A percentile compares a stretch with the other conserved stretches of the same genome.
Evolutionary conservation across 2,113 vertebrate species (phyloP).

Genomic region (Clinocottus analis): DNA sequence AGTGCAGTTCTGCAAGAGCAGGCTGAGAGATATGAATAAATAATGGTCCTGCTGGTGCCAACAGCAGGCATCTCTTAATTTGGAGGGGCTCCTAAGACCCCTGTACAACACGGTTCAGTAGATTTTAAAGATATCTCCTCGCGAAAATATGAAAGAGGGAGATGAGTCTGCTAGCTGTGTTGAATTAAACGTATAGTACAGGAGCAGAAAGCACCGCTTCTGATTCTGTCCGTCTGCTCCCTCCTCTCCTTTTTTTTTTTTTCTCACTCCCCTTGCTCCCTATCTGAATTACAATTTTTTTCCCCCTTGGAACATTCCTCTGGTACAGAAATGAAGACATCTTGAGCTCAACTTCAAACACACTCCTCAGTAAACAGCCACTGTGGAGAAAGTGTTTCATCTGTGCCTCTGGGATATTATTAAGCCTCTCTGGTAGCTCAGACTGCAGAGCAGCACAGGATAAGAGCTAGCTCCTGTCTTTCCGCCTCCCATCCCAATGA

Average conservation of each 20-base stretch:
- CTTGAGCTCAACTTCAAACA: conserved; percentile 97
- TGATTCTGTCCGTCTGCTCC: conserved; percentile 40
- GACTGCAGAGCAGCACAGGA: conserved; percentile 85
- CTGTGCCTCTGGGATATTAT: conserved; percentile 98
- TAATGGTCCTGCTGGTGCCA: conserved; percentile 73
- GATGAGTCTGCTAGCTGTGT: conserved; percentile 52
- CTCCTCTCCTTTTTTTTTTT: conserved; percentile 1
- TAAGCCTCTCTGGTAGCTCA: conserved; percentile 94
- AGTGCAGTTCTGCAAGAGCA: conserved; percentile 56
- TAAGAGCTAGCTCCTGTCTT: conserved; percentile 89
- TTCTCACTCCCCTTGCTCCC: conserved; percentile 19
- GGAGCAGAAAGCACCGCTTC: conserved; percentile 50
- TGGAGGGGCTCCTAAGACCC: conserved; percentile 59
- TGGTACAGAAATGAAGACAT: conserved; percentile 97
- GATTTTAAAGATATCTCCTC: conserved; percentile 49
- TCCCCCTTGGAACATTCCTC: conserved; percentile 76
- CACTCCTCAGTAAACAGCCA: conserved; percentile 94
- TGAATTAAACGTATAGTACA: conserved; percentile 54
- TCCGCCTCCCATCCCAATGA: conserved; percentile 86
- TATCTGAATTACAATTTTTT: conserved; percentile 76
- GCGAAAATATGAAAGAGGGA: conserved; percentile 57
- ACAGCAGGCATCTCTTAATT: conserved; percentile 75
- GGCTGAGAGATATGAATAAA: conserved; percentile 76
- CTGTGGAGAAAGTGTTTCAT: conserved; percentile 95
- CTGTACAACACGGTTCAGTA: conserved; percentile 32